Base-by-base conservation (phyloP, 2,113 vertebrate species). In the Columba livia region DNA sequence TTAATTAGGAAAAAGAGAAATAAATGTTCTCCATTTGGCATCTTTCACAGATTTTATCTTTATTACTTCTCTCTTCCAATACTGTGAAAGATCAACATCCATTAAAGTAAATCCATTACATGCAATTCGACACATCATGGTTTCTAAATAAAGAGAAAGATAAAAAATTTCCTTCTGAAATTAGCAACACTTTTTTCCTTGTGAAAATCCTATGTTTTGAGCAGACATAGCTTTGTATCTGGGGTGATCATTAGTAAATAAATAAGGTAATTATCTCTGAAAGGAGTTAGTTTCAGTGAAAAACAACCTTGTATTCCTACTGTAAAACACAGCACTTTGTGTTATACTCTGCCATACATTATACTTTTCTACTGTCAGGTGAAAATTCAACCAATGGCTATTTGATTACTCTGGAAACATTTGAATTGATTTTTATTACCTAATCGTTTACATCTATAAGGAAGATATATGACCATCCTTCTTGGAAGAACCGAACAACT, bases 331-430 rank as follows among this genome's bases (percentile, higher is more conserved):
- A 75, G 31, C 38, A 90, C 25, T 88, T 73, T 50, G 7, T 84
- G 66, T 47, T 90, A 19, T 62, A 19, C 51, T 90, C 26, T 84
- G 44, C 40, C 75, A 95, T 95, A 89, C 24, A 75, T 89, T 94
- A 92, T 58, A 65, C 53, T 96, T 92, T 81, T 29, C 57, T 92
- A 48, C 80, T 95, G 77, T 88, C 90, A 96, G 44, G 31, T 65
- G 53, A 81, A 95, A 95, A 95, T 85, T 95, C 70, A 90, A 7
- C 31, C 88, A 94, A 92, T 90, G 61, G 64, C 50, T 88, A 84
- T 94, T 88, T 72, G 79, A 95, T 93, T 96, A 94, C 79, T 66
- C 79, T 92, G 90, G 93, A 97, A 97, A 93, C 25, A 92, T 89
- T 79, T 89, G 65, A 79, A 92, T 93, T 93, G 79, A 88, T 93